Base-by-base conservation (phyloP, 2,888 invertebrate genomes). In the Strigamia crassipes region DNA sequence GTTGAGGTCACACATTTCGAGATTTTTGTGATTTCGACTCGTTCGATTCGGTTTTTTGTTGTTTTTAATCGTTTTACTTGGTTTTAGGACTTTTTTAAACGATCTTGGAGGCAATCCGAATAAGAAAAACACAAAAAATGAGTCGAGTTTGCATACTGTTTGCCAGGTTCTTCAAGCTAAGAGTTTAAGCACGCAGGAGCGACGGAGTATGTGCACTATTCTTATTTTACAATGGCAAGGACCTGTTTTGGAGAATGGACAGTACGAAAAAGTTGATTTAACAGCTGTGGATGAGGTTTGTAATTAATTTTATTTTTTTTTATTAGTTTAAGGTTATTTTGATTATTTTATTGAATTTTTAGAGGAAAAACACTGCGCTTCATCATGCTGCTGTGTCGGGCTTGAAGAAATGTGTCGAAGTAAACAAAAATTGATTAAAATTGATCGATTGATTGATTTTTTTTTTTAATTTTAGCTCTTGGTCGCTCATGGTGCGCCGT, bases 31-130 rank as follows among this genome's bases (percentile, higher is more conserved):
- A 34, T 10, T 27, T 78, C 2, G 34, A 78, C 8, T 34, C 18
- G 9, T 5, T 78, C 8, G 27, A 73, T 23, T 31, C 13, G n/a
- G n/a, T 73, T 10, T 6, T 2, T 15, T 27, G 27, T 31, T 31
- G 34, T 4, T 6, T 78, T 78, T 78, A 5, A 31, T 1, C 18
- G 4, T 5, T 27, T 78, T 78, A 34, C 18, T 78, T 78, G 10
- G 10, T 84, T 86, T 9, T 84, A 90, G 92, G 85, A 91, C 92
- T 83, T 92, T 92, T 86, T 87, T 92, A 34, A 90, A 89, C 85
- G 92, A 92, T 83, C 88, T 91, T 82, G 90, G 90, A 42, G 92
- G 92, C 10, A 92, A 92, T 87, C 92, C 92, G 23, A 92, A 92
- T 87, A 92, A 92, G 87, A 90, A 90, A 83, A 92, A 92, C 86